Evolutionary conservation across 64 coral and sea anemone genomes (phyloP).

Genomic region (Actinia equina): DNA sequence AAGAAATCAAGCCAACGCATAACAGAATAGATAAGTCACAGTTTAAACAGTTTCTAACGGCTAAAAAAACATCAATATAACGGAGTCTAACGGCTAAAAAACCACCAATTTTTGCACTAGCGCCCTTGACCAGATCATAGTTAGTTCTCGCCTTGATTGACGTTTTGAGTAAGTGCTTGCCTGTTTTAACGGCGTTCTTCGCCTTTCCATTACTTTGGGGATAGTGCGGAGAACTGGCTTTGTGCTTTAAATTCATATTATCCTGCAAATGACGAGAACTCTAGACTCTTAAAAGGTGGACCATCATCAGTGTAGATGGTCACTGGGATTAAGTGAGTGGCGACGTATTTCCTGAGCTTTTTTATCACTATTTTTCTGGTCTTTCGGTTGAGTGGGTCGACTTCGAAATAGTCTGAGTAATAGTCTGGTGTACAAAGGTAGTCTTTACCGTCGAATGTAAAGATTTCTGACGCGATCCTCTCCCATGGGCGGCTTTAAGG

Average conservation of each 20-base stretch:
- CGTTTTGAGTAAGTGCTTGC: not conserved
- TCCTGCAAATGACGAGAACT: slow-evolving; percentile 15
- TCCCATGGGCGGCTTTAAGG: slow-evolving; percentile 27
- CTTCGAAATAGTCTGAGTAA: slow-evolving; percentile 43
- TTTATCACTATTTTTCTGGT: slow-evolving; percentile 11
- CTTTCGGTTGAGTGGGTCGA: slow-evolving; percentile 5
- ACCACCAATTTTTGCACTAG: too few relatives aligned
- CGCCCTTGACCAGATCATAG: not conserved
- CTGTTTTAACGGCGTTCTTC: slow-evolving; percentile 1
- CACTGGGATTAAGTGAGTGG: slow-evolving; percentile 28
- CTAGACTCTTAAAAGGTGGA: not conserved
- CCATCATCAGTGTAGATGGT: slow-evolving; percentile 30
- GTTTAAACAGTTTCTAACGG: too few relatives aligned
- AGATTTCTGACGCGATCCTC: slow-evolving; percentile 44
- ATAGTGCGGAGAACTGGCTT: slow-evolving; percentile 29
- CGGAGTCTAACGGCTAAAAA: too few relatives aligned
- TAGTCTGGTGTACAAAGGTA: slow-evolving; percentile 51
- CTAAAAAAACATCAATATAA: too few relatives aligned
- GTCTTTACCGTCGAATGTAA: slow-evolving; percentile 30
- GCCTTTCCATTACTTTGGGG: slow-evolving; percentile 43
- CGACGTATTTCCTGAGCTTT: slow-evolving; percentile 25
- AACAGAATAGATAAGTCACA: too few relatives aligned
- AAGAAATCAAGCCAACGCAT: too few relatives aligned
- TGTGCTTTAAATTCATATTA: slow-evolving; percentile 25
- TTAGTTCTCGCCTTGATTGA: not conserved